These are phyloP conservation scores for Sebastes oblongus DNA, from an alignment of 2,797 vertebrate genomes.

Conservation along the genomic window DNA sequence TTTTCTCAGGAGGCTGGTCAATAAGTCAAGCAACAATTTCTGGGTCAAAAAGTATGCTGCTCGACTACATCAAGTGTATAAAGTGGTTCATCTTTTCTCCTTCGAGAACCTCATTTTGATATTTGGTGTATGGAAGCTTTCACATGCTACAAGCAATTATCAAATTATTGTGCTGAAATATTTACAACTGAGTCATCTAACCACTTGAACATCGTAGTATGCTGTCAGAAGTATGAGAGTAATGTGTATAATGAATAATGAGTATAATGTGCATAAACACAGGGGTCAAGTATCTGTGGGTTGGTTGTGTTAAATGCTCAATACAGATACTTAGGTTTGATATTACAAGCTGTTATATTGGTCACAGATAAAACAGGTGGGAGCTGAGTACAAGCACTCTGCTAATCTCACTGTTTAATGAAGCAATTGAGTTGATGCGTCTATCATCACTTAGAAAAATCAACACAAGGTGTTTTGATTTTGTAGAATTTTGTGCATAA, in stretches of 20 bases:
- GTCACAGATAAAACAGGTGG: neutral
- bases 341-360: neutral
- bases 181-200: neutral
- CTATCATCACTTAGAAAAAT: neutral
- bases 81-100: neutral
- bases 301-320: slow-evolving; percentile 2
- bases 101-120: neutral
- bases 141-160: neutral
- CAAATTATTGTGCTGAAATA: neutral
- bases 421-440: neutral
- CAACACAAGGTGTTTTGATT: neutral
- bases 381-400: neutral
- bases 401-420: neutral
- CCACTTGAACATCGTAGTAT: neutral
- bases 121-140: neutral
- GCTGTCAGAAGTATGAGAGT: neutral
- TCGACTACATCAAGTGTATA: neutral
- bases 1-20: slow-evolving; percentile 2
- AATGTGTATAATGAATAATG: slow-evolving; percentile 15
- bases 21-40: neutral
- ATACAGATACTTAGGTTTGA: neutral
- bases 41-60: neutral
- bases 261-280: neutral
- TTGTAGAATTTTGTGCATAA: neutral
- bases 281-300: neutral